Base-by-base conservation (phyloP, 2,888 invertebrate species). In the Loripinus fragilis region DNA sequence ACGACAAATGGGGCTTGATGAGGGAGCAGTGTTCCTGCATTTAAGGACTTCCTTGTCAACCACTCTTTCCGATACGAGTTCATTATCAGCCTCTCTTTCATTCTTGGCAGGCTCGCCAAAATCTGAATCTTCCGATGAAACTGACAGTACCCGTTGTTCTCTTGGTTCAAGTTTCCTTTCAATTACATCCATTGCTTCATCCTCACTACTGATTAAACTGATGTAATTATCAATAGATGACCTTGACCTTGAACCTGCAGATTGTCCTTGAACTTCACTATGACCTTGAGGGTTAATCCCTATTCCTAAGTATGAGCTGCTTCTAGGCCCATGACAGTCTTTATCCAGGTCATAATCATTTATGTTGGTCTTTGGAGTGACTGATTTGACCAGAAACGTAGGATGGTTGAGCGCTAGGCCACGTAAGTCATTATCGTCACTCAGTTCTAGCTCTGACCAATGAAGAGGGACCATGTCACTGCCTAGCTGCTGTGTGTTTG, bases 161-260 rank as follows among this genome's bases (percentile, higher is more conserved):
- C 38, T 38, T 8, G 12, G 12, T 8, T 5, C 38, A 8, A 38
- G 7, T 8, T 38, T 38, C 12, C 38, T 38, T 12, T 38, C 38
- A 38, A 5, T 38, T 38, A 12, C 2, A 5, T n/a, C 25, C 25
- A 7, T 60, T 28, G 8, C 33, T 33, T 60, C 60, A 33, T 60
- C 60, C 60, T 60, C 60, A 60, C 60, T 60, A 60, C 60, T 60
- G 8, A 33, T 33, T 20, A 60, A 33, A 20, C 60, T 33, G 17
- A 60, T 33, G 17, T 60, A 60, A 33, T 28, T 60, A n/a, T 28
- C 60, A 60, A 60, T 60, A 17, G 33, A 7, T 17, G 60, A 60
- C 30, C 17, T 28, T 12, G 33, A 17, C 30, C 12, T 7, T 1
- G 25, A 28, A 1, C 20, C 33, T n/a, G 5, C 25, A 52, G 2